A percentile compares a stretch with the other conserved stretches of the same genome.
These are phyloP conservation scores for Diachasmimorpha longicaudata DNA, from an alignment of 1,140 invertebrate genomes.

Conservation along the genomic window DNA sequence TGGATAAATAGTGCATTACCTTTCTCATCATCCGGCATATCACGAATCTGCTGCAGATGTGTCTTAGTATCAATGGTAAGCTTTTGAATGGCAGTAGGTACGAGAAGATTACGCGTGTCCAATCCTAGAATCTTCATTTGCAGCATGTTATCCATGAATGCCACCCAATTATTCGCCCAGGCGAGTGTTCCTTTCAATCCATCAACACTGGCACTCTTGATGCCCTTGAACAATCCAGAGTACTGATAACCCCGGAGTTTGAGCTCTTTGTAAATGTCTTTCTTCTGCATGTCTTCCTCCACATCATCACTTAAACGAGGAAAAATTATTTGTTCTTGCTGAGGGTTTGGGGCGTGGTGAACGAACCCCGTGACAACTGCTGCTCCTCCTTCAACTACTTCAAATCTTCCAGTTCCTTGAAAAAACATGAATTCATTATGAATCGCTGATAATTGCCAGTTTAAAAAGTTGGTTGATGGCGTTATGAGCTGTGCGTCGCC, in stretches of 20 bases:
- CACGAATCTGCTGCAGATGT: constrained; percentile 64
- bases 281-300: constrained; percentile 61
- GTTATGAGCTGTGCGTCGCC: not conserved
- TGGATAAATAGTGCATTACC: constrained; percentile 32
- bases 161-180: constrained; percentile 88
- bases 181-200: constrained; percentile 61
- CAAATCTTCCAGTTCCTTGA: constrained; percentile 55
- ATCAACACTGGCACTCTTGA: constrained; percentile 63
- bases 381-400: constrained; percentile 75
- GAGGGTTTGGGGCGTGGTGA: constrained; percentile 60
- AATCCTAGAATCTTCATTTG: constrained; percentile 82
- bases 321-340: constrained; percentile 44
- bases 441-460: not conserved
- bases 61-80: constrained; percentile 78
- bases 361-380: constrained; percentile 82
- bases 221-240: constrained; percentile 75
- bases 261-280: constrained; percentile 93
- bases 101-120: constrained; percentile 77
- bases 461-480: no score
- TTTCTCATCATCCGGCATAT: constrained; percentile 48
- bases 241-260: constrained; percentile 92
- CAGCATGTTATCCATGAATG: constrained; percentile 92
- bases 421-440: not conserved
- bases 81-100: constrained; percentile 85
- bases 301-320: constrained; percentile 25